Percentiles rank a stretch among this genome's conserved stretches.
Evolutionary conservation across 2,888 invertebrate species (phyloP).

Genomic region (Brenthis daphne): DNA sequence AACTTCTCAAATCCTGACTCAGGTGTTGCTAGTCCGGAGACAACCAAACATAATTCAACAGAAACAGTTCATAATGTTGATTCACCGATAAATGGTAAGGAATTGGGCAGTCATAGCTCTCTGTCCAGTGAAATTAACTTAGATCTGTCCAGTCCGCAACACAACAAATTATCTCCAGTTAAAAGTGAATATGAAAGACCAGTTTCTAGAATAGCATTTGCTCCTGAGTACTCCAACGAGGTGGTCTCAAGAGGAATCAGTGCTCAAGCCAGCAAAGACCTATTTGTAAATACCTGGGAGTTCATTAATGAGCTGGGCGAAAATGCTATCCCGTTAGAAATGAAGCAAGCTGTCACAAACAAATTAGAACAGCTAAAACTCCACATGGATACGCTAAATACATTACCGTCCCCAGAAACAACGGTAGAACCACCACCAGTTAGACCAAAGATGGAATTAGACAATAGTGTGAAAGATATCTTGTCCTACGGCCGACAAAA

Average conservation of each 20-base stretch:
- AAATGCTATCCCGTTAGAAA: conserved; percentile 49
- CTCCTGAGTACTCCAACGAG: conserved; percentile 68
- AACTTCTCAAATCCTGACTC: conserved; percentile 78
- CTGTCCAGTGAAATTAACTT: conserved; percentile 82
- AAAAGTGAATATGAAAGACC: conserved; percentile 68
- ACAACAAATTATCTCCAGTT: conserved; percentile 61
- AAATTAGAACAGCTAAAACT: conserved; percentile 66
- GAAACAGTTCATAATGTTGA: conserved; percentile 77
- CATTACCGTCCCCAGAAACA: conserved; percentile 55
- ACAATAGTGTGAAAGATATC: conserved; percentile 59
- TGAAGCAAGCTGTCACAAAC: conserved; percentile 47
- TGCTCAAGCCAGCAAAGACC: conserved; percentile 62
- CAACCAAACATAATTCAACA: conserved; percentile 80
- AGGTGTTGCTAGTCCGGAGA: conserved; percentile 81
- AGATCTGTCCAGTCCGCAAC: conserved; percentile 79
- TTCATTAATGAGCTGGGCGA: conserved; percentile 57
- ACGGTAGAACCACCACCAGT: conserved; percentile 34
- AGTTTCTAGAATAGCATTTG: conserved; percentile 62
- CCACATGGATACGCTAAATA: conserved; percentile 57
- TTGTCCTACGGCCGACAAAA: conserved; percentile 64
- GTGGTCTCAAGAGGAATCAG: conserved; percentile 72
- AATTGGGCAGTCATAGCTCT: conserved; percentile 72
- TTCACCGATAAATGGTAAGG: conserved; percentile 71
- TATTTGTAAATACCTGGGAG: conserved; percentile 67
- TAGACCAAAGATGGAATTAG: conserved; percentile 58